phyloP scores from a whole-genome alignment of 2,113 vertebrate species.

The Elephantulus edwardii region DNA sequence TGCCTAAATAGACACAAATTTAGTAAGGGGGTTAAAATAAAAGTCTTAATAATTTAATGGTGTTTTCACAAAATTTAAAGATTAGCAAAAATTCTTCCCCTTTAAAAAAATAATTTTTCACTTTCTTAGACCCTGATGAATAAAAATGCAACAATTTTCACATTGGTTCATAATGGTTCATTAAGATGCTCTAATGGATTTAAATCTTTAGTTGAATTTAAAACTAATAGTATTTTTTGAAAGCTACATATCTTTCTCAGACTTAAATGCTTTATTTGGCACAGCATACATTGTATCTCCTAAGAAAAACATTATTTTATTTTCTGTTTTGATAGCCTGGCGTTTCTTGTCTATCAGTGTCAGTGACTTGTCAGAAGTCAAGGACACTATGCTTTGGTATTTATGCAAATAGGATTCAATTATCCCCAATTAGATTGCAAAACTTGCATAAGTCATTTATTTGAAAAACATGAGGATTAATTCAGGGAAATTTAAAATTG shows the following conservation, averaged over 20 bases:
- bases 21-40: constrained; percentile 21
- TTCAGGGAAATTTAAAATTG: neutral
- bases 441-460: constrained; percentile 31
- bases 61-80: neutral
- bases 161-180: neutral
- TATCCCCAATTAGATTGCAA: constrained; percentile 15
- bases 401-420: constrained; percentile 18
- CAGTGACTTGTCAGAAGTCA: constrained; percentile 23
- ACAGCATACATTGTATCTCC: neutral
- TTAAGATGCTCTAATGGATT: neutral
- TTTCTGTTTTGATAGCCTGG: constrained; percentile 44
- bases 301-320: neutral
- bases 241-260: neutral
- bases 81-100: neutral
- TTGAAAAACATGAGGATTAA: constrained; percentile 52
- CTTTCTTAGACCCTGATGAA: neutral
- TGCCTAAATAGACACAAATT: neutral
- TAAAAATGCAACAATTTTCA: constrained; percentile 10
- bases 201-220: constrained; percentile 8
- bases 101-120: neutral
- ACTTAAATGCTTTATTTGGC: constrained; percentile 7
- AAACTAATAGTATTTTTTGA: neutral
- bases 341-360: constrained; percentile 30
- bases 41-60: neutral
- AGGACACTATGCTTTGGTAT: constrained; percentile 26